A percentile compares a stretch with the other conserved stretches of the same genome.
Conservation (phyloP, 2,113 vertebrate species). For the Archilochus colubris region DNA sequence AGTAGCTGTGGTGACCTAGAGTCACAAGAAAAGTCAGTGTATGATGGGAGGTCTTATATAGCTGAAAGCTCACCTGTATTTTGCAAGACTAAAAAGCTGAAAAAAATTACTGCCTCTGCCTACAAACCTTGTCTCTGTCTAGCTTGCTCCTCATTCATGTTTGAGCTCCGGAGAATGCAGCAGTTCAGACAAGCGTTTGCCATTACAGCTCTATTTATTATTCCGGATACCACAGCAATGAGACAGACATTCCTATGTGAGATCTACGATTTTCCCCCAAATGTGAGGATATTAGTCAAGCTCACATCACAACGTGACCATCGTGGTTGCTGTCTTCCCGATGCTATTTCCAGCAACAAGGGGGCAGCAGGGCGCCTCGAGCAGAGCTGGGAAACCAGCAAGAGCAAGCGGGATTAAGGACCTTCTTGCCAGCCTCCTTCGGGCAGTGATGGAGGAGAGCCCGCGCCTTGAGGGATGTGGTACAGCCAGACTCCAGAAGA, state of each 20-base stretch:
- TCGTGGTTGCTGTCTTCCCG: background rate
- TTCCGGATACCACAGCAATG: conserved; percentile 49
- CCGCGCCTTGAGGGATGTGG: background rate
- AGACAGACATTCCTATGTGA: conserved; percentile 40
- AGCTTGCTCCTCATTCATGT: background rate
- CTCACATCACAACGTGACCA: background rate
- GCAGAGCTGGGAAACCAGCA: background rate
- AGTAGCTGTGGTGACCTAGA: background rate
- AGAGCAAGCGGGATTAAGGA: background rate
- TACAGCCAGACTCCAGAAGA: background rate
- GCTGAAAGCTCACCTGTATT: background rate
- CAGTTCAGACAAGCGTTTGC: background rate
- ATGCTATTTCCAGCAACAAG: conserved; percentile 47
- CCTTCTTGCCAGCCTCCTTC: background rate
- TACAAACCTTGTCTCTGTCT: background rate
- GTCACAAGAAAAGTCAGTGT: background rate
- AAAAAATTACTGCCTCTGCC: background rate
- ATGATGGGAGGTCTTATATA: background rate
- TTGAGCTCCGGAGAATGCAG: background rate
- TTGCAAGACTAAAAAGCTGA: background rate
- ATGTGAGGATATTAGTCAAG: conserved; percentile 27
- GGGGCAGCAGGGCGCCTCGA: conserved; percentile 67
- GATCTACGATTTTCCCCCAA: conserved; percentile 25
- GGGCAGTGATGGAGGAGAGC: background rate
- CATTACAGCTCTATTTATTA: conserved; percentile 12